Evolutionary conservation across 2,797 vertebrate species (phyloP), one percentile per base, ranked within the genome.

Genomic region (Halcyon smyrnensis): DNA sequence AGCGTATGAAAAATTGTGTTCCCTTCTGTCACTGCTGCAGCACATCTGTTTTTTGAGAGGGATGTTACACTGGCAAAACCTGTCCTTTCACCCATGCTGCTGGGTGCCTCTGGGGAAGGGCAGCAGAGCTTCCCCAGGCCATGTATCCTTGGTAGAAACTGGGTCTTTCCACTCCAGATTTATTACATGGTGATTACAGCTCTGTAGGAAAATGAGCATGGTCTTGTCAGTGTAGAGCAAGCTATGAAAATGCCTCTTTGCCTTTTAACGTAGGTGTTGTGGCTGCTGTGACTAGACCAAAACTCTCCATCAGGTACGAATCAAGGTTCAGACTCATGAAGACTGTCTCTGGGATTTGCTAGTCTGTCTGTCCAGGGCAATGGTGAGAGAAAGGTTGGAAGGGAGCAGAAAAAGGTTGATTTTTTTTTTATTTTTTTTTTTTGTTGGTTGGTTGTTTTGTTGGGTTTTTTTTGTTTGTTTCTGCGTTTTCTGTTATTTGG

Each of bases 31-130:
- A 0, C 9, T 15, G 63, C 46, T 25, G 45, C 41, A 23, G 56
- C 12, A 5, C 8, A 6, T 2, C 15, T 1, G 9, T 14, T 39
- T 32, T 11, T 37, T 37, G 5, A 5, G 50, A 9, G 57, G 5
- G n/a, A 2, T 7, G 9, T n/a, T 17, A 3, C 11, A 7, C 11
- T 0, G 2, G 30, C 7, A 19, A 24, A 54, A 2, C 5, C 11
- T 12, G 3, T 25, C 43, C 11, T 21, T 10, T 37, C 32, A 6
- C 14, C 45, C 4, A 1, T 1, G 7, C 43, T 0, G 1, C 17
- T 27, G 45, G 32, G 28, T 48, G 54, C 27, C 32, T 17, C 34
- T 8, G 57, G 23, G n/a, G 12, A 50, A 6, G 11, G 9, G 7
- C 17, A 50, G 18, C 15, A 14, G 32, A 17, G 9, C 28, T 36